Conservation (phyloP, 2,888 invertebrate genomes). For the Nasonovia ribisnigri region DNA sequence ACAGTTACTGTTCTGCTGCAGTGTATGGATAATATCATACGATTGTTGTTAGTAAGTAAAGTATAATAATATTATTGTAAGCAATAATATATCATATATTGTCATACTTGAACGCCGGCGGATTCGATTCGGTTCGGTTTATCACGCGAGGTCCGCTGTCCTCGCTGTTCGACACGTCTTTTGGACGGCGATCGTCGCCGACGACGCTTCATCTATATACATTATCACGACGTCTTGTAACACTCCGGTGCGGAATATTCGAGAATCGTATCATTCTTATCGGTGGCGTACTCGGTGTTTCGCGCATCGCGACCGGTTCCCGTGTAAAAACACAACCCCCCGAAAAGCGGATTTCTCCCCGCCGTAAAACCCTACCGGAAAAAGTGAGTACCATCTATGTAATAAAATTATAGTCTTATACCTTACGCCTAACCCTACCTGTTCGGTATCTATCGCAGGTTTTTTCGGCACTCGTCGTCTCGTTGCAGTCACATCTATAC, state of each 20-base stretch:
- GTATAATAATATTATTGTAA: neutral
- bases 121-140: neutral
- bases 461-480: neutral
- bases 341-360: neutral
- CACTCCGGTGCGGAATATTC: neutral
- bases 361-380: neutral
- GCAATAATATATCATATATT: neutral
- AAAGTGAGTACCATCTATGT: neutral
- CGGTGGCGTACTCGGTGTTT: neutral
- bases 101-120: neutral
- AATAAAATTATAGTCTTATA: neutral
- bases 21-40: neutral
- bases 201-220: neutral
- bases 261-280: neutral
- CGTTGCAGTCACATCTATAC: neutral
- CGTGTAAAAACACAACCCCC: neutral
- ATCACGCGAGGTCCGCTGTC: neutral
- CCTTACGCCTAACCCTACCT: neutral
- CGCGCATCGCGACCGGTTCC: neutral
- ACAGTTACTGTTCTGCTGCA: too few species aligned
- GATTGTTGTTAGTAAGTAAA: neutral
- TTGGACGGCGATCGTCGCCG: neutral
- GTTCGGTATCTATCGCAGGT: neutral
- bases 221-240: neutral
- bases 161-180: neutral